Evolutionary conservation across 2,888 invertebrate genomes (phyloP).

Genomic region (Phorcus lineatus): DNA sequence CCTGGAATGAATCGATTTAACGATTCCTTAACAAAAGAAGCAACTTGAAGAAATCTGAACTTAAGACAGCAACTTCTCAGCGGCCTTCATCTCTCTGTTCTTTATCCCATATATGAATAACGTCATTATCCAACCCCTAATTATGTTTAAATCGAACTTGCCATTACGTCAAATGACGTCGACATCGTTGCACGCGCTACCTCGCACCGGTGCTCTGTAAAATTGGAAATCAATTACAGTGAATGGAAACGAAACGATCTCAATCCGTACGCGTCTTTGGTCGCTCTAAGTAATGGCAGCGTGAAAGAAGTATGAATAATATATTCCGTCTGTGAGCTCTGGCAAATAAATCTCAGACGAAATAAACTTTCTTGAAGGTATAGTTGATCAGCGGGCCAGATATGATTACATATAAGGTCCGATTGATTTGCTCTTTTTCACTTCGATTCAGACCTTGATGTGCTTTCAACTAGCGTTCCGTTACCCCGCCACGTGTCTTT

Average conservation of each 20-base stretch:
- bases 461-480: background rate
- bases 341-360: conserved; percentile 17
- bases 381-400: conserved; percentile 3
- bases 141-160: conserved; percentile 24
- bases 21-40: conserved; percentile 15
- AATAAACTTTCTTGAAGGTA: conserved; percentile 18
- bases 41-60: conserved; percentile 21
- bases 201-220: conserved; percentile 24
- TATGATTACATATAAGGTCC: conserved; percentile 10
- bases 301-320: conserved; percentile 13
- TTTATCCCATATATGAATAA: conserved; percentile 14
- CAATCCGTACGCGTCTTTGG: conserved; percentile 19
- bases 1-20: background rate
- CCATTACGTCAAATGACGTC: conserved; percentile 26
- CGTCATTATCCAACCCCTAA: conserved; percentile 19
- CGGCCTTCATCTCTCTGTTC: background rate
- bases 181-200: conserved; percentile 20
- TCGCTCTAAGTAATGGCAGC: conserved; percentile 15
- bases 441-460: background rate
- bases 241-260: conserved; percentile 27
- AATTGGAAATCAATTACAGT: conserved; percentile 27
- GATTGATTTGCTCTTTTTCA: conserved; percentile 19
- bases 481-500: background rate
- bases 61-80: background rate
- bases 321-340: background rate